These are phyloP conservation scores for Platichthys stellatus DNA, from an alignment of 2,113 vertebrate genomes.

Conservation along the genomic window DNA sequence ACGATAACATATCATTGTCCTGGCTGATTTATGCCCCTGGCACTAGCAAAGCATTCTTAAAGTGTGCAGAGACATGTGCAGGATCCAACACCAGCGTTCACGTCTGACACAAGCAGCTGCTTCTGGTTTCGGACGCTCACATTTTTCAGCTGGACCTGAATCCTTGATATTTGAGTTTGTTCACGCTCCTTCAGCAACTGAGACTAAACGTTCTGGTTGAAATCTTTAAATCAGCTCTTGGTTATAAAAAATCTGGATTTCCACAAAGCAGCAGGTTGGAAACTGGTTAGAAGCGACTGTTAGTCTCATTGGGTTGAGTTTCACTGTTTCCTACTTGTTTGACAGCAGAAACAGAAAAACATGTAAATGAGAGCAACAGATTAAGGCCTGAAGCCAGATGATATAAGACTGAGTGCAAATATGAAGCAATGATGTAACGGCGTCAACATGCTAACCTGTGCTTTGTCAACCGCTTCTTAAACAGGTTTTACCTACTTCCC, in stretches of 20 bases:
- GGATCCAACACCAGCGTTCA: neutral
- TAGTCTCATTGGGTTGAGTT: neutral
- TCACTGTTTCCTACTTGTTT: neutral
- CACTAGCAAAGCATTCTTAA: slow-evolving; percentile 2
- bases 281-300: neutral
- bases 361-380: no score
- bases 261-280: no score
- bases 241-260: no score
- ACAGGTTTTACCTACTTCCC: neutral
- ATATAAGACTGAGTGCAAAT: no score
- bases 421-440: no score
- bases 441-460: no score
- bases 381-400: no score
- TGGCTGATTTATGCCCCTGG: neutral
- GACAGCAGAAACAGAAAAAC: neutral
- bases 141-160: neutral
- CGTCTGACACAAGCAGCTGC: slow-evolving; percentile 17
- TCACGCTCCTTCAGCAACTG: fast-evolving
- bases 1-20: neutral
- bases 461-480: neutral
- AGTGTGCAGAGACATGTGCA: neutral
- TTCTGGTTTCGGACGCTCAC: neutral
- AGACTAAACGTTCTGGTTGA: neutral
- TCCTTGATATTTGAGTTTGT: neutral
- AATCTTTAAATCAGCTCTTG: neutral